phyloP scores from a whole-genome alignment of 2,113 vertebrate species.

The Protobothrops mucrosquamatus region DNA sequence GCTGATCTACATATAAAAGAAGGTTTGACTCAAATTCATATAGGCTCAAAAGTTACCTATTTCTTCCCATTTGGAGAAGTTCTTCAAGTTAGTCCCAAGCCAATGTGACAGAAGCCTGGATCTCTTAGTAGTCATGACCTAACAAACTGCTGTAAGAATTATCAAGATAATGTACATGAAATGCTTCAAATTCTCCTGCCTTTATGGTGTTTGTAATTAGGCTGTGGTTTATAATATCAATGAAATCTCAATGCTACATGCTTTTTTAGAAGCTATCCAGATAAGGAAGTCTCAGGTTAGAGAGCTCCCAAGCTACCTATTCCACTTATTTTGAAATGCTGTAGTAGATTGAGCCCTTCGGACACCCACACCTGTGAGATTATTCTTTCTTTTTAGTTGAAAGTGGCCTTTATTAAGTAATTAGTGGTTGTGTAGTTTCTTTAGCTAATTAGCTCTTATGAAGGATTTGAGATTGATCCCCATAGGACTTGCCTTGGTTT shows the following conservation, averaged over 20 bases:
- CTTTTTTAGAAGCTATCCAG: background rate
- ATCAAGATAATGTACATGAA: background rate
- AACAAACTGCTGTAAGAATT: background rate
- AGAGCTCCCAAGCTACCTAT: background rate
- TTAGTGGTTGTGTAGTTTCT: conserved; percentile 15
- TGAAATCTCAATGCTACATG: background rate
- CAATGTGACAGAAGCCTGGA: background rate
- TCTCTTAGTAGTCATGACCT: background rate
- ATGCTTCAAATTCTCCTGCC: background rate
- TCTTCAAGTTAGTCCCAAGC: background rate
- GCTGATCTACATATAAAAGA: background rate
- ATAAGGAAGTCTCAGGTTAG: background rate
- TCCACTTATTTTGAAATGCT: background rate
- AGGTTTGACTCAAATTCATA: too few relatives aligned
- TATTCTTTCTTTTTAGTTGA: conserved; percentile 21
- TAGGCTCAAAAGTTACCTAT: background rate
- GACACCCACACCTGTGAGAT: background rate
- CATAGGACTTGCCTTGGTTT: conserved; percentile 5
- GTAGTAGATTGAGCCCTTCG: background rate
- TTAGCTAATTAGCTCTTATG: conserved; percentile 23
- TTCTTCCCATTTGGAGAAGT: background rate
- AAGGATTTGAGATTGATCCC: conserved; percentile 15
- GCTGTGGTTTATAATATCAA: background rate
- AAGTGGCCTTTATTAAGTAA: conserved; percentile 5
- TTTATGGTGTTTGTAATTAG: background rate